Evolutionary conservation across 1,140 invertebrate species (phyloP), one percentile per base, ranked within the genome.

Genomic region (Spodoptera litura): DNA sequence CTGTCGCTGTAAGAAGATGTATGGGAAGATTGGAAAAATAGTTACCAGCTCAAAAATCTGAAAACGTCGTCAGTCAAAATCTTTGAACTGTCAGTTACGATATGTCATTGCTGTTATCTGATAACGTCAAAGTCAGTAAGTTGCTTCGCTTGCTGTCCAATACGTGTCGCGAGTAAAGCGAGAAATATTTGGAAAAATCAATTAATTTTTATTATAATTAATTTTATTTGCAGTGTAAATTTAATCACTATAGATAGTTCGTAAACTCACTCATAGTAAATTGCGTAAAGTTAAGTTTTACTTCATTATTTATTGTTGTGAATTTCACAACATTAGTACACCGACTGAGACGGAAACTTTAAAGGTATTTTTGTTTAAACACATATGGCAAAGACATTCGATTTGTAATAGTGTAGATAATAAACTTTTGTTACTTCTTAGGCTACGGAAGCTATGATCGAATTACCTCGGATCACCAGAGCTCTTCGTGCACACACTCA

Each of bases 401-500:
- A 4, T 49, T 25, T 44, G 20, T 3, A 12, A 27, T 9, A n/a
- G 12, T 9, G 0, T 44, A 15, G 20, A 10, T 10, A 2, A 44
- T 10, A 38, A 3, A 2, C 35, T 49, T 44, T 44, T 64, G 12
- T 4, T 49, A 20, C 11, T 52, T 55, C 4, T n/a, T 2, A 71
- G 68, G 52, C 11, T 15, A 13, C 51, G 31, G 0, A 13, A 73
- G 11, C 13, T 11, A 94, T 94, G 93, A 85, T 90, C 51, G 93
- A 94, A 68, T 74, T 93, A 25, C 93, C 93, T 71, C 89, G 91
- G 52, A 89, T 93, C 73, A 94, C 93, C 3, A 85, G 93, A 82
- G 92, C 93, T 78, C 83, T 94, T 0, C 86, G 93, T 72, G 93
- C 92, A 11, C 93, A 94, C 73, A 94, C 93, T 25, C 90, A 93